Evolutionary conservation across 1,140 invertebrate genomes (phyloP), one percentile per base, ranked within the genome.

Genomic region (Lucilia cuprina): DNA sequence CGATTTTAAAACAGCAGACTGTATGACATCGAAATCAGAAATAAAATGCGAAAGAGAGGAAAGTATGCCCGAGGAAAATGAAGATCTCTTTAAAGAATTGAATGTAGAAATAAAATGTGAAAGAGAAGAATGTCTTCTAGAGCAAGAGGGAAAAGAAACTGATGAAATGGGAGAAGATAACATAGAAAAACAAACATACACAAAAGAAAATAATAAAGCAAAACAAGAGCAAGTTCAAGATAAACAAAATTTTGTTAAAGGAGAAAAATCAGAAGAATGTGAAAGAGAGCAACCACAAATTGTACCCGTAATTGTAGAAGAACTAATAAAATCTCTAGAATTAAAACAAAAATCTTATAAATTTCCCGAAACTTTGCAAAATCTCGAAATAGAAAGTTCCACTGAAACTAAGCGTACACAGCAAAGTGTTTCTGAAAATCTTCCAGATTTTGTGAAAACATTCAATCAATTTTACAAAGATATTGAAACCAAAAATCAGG

Each of bases 351-450:
- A 84, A 78, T 74, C 41, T 41, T 89, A 85, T 35, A 84, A 89
- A 19, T 87, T 89, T 3, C 41, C 41, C 5, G 41, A 41, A 34
- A 41, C 0, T 86, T 90, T 49, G 88, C 2, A 41, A 41, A 8
- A 89, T 75, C 89, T 87, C 1, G 89, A 90, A 82, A 89, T 89
- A 4, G 89, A 89, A 50, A 87, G 84, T 13, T 89, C 89, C 49
- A 41, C 84, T 17, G 25, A 30, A 34, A 80, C 84, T 30, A 1
- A 30, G 3, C 25, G 3, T 30, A n/a, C 41, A 8, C 49, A 78
- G 77, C 3, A 10, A 34, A 41, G 14, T 19, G 30, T 34, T 35
- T 50, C 55, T 75, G 0, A 77, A 21, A 84, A 30, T 17, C 82
- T 84, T 34, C 75, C 75, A 14, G 78, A 82, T 1, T 74, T 84